phyloP scores from a whole-genome alignment of 1,140 invertebrate genomes.

The Leptopilina boulardi region DNA sequence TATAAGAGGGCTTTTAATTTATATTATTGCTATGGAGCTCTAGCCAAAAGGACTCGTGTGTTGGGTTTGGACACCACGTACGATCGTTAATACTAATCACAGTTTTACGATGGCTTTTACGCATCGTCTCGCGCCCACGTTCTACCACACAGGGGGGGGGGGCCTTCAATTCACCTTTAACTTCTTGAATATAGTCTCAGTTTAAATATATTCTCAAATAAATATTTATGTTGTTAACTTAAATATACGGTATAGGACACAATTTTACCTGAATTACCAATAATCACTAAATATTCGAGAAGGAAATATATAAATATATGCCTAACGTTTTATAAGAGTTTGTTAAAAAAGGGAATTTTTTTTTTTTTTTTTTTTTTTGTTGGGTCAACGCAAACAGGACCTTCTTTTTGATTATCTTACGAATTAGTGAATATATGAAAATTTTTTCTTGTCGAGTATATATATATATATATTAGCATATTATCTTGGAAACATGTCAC shows the following conservation, averaged over 20 bases:
- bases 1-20: constrained; percentile 66
- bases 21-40: constrained; percentile 63
- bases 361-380: not conserved
- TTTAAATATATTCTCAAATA: not conserved
- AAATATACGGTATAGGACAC: not conserved
- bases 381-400: not conserved
- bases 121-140: constrained; percentile 61
- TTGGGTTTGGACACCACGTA: constrained; percentile 53
- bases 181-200: not conserved
- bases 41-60: no score
- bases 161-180: not conserved
- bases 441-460: not conserved
- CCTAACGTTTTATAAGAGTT: not conserved
- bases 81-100: constrained; percentile 62
- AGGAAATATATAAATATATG: not conserved
- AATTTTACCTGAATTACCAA: not conserved
- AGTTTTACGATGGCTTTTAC: constrained; percentile 62
- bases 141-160: constrained; percentile 30
- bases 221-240: not conserved
- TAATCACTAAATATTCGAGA: not conserved
- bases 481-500: not conserved
- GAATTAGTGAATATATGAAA: constrained; percentile 16
- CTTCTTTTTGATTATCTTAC: not conserved
- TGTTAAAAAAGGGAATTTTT: not conserved
- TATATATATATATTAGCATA: not conserved